These are phyloP conservation scores for Rhegmatorhina hoffmannsi DNA, from an alignment of 2,113 vertebrate genomes.

Conservation along the genomic window DNA sequence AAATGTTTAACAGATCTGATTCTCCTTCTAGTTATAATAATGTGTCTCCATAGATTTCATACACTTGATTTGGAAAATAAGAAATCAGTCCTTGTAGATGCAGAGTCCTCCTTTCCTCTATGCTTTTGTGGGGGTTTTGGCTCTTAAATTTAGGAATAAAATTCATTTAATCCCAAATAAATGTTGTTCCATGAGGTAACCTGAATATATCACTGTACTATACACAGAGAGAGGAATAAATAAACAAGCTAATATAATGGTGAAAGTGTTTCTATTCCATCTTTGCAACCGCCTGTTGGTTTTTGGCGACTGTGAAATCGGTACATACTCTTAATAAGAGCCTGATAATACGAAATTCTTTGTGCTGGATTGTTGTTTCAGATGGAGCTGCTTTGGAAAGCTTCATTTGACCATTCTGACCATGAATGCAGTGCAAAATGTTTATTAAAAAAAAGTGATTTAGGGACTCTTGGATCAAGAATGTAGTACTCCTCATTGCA, in stretches of 20 bases:
- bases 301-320: background rate
- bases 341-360: background rate
- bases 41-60: background rate
- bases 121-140: accelerated
- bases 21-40: background rate
- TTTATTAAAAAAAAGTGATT: background rate
- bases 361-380: background rate
- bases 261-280: background rate
- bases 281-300: background rate
- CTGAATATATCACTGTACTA: background rate
- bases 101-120: accelerated
- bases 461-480: background rate
- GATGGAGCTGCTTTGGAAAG: background rate
- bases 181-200: background rate
- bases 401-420: background rate
- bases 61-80: background rate
- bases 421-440: background rate
- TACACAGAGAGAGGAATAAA: background rate
- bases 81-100: background rate
- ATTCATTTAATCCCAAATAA: background rate
- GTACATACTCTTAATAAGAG: background rate
- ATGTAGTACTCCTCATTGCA: background rate
- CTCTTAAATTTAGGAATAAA: background rate
- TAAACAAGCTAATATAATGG: background rate
- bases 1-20: background rate